These are phyloP conservation scores for Liopterus haemorrhoidalis DNA, from an alignment of 2,888 invertebrate genomes.

Conservation along the genomic window DNA sequence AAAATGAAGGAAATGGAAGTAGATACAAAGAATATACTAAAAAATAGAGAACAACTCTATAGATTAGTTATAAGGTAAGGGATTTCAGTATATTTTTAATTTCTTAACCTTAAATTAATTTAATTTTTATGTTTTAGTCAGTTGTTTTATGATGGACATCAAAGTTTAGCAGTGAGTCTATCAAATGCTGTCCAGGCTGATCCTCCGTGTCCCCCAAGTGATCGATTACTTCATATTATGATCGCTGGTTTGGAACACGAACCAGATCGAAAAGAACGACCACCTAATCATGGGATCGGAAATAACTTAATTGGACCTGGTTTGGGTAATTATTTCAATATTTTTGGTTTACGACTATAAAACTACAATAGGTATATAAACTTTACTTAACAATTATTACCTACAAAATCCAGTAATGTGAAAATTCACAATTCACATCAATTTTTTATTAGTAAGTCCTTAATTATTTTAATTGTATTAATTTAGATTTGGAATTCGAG, in stretches of 20 bases:
- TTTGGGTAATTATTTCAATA: constrained; percentile 38
- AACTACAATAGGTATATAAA: too few species aligned
- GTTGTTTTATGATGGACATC: constrained; percentile 94
- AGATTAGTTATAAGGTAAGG: constrained; percentile 84
- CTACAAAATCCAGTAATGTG: too few species aligned
- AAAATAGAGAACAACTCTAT: constrained; percentile 83
- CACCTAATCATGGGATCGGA: constrained; percentile 53
- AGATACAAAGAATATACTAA: constrained; percentile 72
- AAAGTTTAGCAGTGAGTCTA: constrained; percentile 81
- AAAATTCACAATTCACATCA: too few species aligned
- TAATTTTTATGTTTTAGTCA: constrained; percentile 59
- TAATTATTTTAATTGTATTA: constrained; percentile 15
- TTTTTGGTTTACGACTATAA: too few species aligned
- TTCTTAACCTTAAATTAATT: constrained; percentile 12
- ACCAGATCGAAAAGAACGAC: constrained; percentile 63
- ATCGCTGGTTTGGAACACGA: constrained; percentile 80
- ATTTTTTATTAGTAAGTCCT: constrained; percentile 4
- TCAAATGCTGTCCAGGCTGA: constrained; percentile 82
- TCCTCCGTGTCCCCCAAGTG: constrained; percentile 93
- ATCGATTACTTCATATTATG: constrained; percentile 81
- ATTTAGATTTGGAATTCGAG: constrained; percentile 86
- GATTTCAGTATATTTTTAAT: constrained; percentile 18
- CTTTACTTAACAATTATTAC: too few species aligned
- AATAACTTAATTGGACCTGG: constrained; percentile 66
- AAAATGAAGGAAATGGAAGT: constrained; percentile 49